Evolutionary conservation across 2,797 vertebrate genomes (phyloP).

Genomic region (Zalophus californianus): DNA sequence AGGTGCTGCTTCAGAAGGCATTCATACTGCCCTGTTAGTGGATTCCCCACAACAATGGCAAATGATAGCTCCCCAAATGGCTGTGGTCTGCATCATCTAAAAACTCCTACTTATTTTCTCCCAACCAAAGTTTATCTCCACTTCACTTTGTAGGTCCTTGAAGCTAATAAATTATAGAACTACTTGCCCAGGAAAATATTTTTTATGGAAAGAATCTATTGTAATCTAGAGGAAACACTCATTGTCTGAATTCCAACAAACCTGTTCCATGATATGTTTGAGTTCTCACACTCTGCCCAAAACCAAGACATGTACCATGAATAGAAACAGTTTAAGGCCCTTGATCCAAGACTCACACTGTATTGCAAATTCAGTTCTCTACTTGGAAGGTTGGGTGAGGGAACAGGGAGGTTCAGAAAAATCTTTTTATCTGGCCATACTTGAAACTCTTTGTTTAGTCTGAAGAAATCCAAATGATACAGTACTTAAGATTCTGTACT

Average conservation of each 20-base stretch:
- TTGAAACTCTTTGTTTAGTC: constrained; percentile 75
- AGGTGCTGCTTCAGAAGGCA: not conserved
- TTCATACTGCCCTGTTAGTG: not conserved
- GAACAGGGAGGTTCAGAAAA: constrained; percentile 50
- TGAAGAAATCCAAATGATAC: constrained; percentile 54
- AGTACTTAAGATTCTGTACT: constrained; percentile 53
- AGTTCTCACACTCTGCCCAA: constrained; percentile 17
- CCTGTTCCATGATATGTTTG: constrained; percentile 41
- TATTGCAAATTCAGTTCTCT: not conserved
- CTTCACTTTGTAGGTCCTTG: constrained; percentile 34
- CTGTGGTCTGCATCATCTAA: not conserved
- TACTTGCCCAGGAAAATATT: constrained; percentile 75
- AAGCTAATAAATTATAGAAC: constrained; percentile 69
- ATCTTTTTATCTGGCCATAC: constrained; percentile 61
- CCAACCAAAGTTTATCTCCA: constrained; percentile 17
- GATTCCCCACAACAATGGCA: not conserved
- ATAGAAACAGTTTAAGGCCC: not conserved
- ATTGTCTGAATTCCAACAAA: constrained; percentile 63
- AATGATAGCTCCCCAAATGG: constrained; percentile 29
- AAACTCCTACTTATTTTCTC: constrained; percentile 71
- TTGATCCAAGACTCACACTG: not conserved
- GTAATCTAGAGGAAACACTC: constrained; percentile 80
- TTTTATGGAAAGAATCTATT: constrained; percentile 71
- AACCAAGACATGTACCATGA: not conserved
- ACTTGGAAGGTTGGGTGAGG: constrained; percentile 15